Percentiles rank a stretch among this genome's conserved stretches.
Conservation (phyloP, 2,888 invertebrate species). For the Lepeophtheirus nordmannii region DNA sequence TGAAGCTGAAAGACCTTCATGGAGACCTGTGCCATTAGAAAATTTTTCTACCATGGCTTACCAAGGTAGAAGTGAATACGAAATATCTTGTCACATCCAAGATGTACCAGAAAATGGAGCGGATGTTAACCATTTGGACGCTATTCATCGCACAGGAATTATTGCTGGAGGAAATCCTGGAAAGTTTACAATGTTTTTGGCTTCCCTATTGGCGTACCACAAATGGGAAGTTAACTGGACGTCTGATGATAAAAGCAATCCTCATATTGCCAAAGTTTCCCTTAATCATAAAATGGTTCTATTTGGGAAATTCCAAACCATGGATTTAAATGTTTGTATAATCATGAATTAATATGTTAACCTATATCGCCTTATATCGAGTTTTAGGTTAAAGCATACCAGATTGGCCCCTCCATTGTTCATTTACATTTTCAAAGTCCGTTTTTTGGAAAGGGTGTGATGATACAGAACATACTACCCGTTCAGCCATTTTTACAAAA, state of each 20-base stretch:
- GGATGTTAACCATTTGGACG: constrained; percentile 60
- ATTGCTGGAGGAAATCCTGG: constrained; percentile 39
- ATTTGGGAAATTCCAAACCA: constrained; percentile 40
- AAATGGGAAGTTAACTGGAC: constrained; percentile 18
- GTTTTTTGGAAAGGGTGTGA: constrained; percentile 38
- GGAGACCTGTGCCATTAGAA: constrained; percentile 25
- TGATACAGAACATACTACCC: constrained; percentile 63
- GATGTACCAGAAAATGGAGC: constrained; percentile 83
- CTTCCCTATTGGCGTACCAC: constrained; percentile 2
- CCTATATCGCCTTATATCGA: background rate
- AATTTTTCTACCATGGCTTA: constrained; percentile 20
- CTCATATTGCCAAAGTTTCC: constrained; percentile 48
- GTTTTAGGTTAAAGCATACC: constrained; percentile 16
- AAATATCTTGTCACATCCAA: constrained; percentile 36
- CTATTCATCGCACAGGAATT: constrained; percentile 51
- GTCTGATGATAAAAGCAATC: constrained; percentile 30
- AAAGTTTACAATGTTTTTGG: background rate
- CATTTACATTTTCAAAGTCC: constrained; percentile 36
- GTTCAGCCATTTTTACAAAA: constrained; percentile 56
- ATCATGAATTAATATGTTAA: background rate
- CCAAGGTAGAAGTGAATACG: constrained; percentile 27
- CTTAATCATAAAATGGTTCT: constrained; percentile 49
- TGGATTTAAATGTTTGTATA: constrained; percentile 1
- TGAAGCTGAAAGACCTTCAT: constrained; percentile 25
- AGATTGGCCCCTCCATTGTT: constrained; percentile 39